Base-by-base conservation (phyloP, 1,140 invertebrate genomes). In the Microplitis demolitor region DNA sequence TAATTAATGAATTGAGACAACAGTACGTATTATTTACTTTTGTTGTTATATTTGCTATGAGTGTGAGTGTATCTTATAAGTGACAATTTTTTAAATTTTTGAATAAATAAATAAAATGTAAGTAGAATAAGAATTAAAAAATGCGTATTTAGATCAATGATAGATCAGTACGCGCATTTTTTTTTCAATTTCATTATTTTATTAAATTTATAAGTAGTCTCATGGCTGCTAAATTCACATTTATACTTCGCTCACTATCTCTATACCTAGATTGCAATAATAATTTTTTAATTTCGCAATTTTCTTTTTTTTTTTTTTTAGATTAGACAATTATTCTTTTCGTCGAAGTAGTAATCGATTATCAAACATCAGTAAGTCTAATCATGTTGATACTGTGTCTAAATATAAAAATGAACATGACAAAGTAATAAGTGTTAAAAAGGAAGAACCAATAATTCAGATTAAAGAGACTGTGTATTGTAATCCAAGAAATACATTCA, bases 1-100 rank as follows among this genome's bases (percentile, higher is more conserved):
- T 77, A 50, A 87, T 89, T 61, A 60, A 70, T 6, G 82, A 88
- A 56, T 75, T 89, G 4, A 82, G 84, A 67, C 72, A 74, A 31
- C 37, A 82, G 86, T 87, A 78, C 66, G 80, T 82, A 73, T 9
- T 53, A 69, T 64, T 62, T 24, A n/a, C 11, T 13, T 13, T n/a
- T 50, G 13, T 50, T 53, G 16, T 58, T 39, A 61, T 73, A 33
- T 66, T 45, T 5, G 3, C 39, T 9, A 45, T 11, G 39, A 3
- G 8, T 11, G 39, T 9, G 39, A 6, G 5, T 45, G 5, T 45
- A 3, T 0, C 5, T 5, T 6, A 6, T 45, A 45, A 9, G 6
- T 45, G 5, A 6, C 39, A 3, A 54, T 34, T 33, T 11, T 6
- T 34, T 33, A 0, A 72, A 64, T 13, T 14, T 11, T 24, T 8